These are phyloP conservation scores for Salmo trutta DNA, from an alignment of 2,797 vertebrate genomes.

Conservation along the genomic window DNA sequence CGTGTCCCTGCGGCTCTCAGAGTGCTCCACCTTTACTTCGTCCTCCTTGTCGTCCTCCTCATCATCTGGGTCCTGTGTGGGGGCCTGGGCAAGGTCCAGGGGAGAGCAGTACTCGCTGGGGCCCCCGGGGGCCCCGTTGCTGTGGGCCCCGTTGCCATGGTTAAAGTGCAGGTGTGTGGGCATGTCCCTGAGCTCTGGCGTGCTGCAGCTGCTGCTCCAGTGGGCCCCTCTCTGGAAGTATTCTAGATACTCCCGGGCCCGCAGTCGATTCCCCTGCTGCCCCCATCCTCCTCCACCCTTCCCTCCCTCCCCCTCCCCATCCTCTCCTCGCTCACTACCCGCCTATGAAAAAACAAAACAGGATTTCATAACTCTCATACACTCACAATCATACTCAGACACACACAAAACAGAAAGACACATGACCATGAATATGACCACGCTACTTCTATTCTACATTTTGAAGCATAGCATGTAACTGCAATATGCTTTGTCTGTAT, in stretches of 20 bases:
- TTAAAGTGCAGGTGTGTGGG: conserved; percentile 83
- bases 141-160: conserved; percentile 77
- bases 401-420: no score
- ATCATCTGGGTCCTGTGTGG: conserved; percentile 74
- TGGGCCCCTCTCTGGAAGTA: conserved; percentile 92
- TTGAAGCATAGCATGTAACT: conserved; percentile 46
- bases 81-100: conserved; percentile 73
- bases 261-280: conserved; percentile 89
- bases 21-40: conserved; percentile 79
- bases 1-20: conserved; percentile 48
- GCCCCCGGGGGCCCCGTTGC: conserved; percentile 82
- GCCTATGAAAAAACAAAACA: conserved; percentile 50
- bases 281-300: conserved; percentile 59
- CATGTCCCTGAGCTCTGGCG: conserved; percentile 84
- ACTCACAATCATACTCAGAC: no score
- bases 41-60: conserved; percentile 84
- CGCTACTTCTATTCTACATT: not conserved
- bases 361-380: not conserved
- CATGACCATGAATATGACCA: no score
- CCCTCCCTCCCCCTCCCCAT: conserved; percentile 62
- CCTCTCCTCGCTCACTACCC: conserved; percentile 74
- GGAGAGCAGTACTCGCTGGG: conserved; percentile 76
- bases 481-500: conserved; percentile 53
- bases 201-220: conserved; percentile 85
- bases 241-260: conserved; percentile 95